phyloP scores from a whole-genome alignment of 1,140 invertebrate genomes.

The Brachionus paranguensis region DNA sequence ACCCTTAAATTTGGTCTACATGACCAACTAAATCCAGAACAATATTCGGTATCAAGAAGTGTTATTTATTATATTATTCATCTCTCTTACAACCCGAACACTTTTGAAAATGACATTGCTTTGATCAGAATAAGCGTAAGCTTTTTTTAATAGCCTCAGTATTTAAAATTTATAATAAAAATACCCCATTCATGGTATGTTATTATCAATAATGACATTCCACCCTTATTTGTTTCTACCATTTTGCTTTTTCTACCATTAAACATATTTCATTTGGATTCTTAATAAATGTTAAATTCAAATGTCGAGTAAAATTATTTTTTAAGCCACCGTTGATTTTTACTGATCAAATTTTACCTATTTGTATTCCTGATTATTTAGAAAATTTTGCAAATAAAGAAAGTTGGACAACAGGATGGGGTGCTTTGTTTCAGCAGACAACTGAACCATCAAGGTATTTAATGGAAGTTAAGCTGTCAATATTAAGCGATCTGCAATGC shows the following conservation, averaged over 20 bases:
- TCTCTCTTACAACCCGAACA: not conserved
- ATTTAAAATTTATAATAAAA: too few species aligned
- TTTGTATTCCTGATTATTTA: not conserved
- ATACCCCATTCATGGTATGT: too few species aligned
- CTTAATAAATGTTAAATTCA: not conserved
- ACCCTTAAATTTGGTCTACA: not conserved
- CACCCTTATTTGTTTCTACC: too few species aligned
- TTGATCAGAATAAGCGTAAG: conserved; percentile 25
- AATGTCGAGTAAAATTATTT: too few species aligned
- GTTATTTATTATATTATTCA: not conserved
- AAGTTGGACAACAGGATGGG: conserved; percentile 30
- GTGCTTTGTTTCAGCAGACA: not conserved
- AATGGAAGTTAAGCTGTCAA: conserved; percentile 28
- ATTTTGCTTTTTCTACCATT: too few species aligned
- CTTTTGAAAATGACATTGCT: conserved; percentile 19
- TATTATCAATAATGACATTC: too few species aligned
- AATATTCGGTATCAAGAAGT: not conserved
- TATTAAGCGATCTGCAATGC: not conserved
- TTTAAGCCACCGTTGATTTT: not conserved
- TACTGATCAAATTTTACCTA: not conserved
- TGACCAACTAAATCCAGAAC: not conserved
- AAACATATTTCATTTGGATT: too few species aligned
- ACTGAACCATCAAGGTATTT: not conserved
- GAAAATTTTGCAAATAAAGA: not conserved
- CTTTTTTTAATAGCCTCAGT: too few species aligned